Evolutionary conservation across 1,140 invertebrate species (phyloP).

Genomic region (Papilio polyxenes): DNA sequence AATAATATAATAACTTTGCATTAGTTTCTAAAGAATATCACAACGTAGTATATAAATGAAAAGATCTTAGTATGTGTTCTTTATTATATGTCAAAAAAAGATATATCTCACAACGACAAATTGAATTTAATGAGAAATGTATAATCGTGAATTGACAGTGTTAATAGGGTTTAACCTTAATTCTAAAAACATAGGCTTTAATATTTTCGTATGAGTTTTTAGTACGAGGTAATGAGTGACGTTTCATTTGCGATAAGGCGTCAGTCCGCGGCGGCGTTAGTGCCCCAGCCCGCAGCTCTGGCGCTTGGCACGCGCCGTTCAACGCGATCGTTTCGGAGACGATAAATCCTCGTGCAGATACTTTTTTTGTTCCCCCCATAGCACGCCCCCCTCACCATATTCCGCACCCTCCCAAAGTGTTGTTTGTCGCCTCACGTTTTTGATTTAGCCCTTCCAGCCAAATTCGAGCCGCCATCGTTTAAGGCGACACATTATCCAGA

Average conservation of each 20-base stretch:
- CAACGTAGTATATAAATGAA: too few species aligned
- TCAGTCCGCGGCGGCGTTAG: background rate
- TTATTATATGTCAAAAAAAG: too few species aligned
- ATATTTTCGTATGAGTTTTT: background rate
- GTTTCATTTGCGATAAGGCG: background rate
- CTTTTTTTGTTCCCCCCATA: constrained; percentile 38
- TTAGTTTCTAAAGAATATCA: too few species aligned
- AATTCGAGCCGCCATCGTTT: constrained; percentile 37
- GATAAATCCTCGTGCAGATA: constrained; percentile 57
- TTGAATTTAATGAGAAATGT: too few species aligned
- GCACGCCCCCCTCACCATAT: constrained; percentile 2
- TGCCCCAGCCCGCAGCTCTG: constrained; percentile 16
- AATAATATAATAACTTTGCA: too few species aligned
- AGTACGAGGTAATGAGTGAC: background rate
- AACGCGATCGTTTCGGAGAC: constrained; percentile 46
- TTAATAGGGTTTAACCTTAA: background rate
- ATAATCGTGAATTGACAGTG: too few species aligned
- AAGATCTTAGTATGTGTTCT: too few species aligned
- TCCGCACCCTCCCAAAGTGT: constrained; percentile 32
- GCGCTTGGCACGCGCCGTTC: constrained; percentile 12
- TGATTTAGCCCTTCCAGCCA: constrained; percentile 61
- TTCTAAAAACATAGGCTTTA: background rate
- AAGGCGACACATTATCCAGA: constrained; percentile 52
- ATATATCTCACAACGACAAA: too few species aligned
- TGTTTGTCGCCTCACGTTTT: constrained; percentile 61